Evolutionary conservation across 2,888 invertebrate species (phyloP).

Genomic region (Byasa hedistus): DNA sequence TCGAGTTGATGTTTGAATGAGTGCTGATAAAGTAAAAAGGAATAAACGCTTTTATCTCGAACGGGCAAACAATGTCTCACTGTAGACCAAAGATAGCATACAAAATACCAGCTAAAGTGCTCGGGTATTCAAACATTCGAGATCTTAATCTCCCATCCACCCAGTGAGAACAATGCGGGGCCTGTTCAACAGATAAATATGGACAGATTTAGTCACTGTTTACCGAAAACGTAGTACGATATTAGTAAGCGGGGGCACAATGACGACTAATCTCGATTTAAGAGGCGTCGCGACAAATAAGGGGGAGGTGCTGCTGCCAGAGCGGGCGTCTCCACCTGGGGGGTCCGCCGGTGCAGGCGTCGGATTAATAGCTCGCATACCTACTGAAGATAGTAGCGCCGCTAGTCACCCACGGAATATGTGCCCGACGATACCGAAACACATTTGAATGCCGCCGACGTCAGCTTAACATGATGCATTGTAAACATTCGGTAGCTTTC

Average conservation of each 20-base stretch:
- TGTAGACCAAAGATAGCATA: conserved; percentile 24
- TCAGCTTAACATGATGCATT: conserved; percentile 33
- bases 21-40: conserved; percentile 10
- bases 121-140: conserved; percentile 25
- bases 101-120: conserved; percentile 17
- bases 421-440: conserved; percentile 40
- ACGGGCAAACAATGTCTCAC: conserved; percentile 23
- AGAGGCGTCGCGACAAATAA: conserved; percentile 56
- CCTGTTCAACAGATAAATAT: conserved; percentile 26
- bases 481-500: conserved; percentile 14
- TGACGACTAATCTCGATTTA: conserved; percentile 51
- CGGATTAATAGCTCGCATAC: conserved; percentile 64
- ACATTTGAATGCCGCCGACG: conserved; percentile 35
- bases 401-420: conserved; percentile 51
- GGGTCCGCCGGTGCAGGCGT: conserved; percentile 54
- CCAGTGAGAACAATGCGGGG: conserved; percentile 19
- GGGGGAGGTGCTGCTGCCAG: conserved; percentile 51
- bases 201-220: conserved; percentile 28
- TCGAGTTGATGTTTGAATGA: conserved; percentile 13
- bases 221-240: conserved; percentile 33
- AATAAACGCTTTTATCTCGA: conserved; percentile 17
- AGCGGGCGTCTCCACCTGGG: conserved; percentile 55
- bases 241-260: conserved; percentile 43
- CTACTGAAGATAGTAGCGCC: conserved; percentile 46
- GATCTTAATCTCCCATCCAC: conserved; percentile 18